Base-by-base conservation (phyloP, 2,797 vertebrate genomes). In the Darevskia mixta region DNA sequence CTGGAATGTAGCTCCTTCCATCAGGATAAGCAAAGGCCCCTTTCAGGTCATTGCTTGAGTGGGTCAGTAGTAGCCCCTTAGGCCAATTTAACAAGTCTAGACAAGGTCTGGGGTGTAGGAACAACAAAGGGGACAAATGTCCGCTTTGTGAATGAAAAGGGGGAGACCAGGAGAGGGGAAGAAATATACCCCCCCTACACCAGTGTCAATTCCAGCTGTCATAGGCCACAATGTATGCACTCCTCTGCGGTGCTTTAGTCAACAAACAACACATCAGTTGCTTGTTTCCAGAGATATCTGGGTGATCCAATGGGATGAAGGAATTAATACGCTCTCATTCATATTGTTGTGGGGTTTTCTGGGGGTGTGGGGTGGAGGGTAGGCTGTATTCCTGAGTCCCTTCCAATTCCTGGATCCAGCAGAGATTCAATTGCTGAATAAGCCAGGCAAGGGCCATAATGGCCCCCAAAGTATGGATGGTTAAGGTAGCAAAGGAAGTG, bases 41-140 rank as follows among this genome's bases (percentile, higher is more conserved):
- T 94, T 94, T 92, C 91, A 91, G 92, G 92, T 95, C 94, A 95
- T 84, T 79, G 76, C 84, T 92, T 91, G 89, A 94, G 91, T 89
- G 94, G 93, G 92, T 94, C 93, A 95, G 15, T 0, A 4, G 88
- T 81, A 87, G 76, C 83, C 86, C 78, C 0, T 0, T 41, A 82
- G 89, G 61, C 90, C 8, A 0, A n/a, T 81, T 76, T 29, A 72
- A 58, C 81, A 88, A 87, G 45, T 87, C 64, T 80, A 87, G 87
- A 85, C 78, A 35, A 49, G 71, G 58, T 90, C 29, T 41, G 55
- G 61, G 38, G 75, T 41, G 25, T 20, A 69, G 18, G 45, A 81
- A 82, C 23, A 23, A 67, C 61, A 27, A 84, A 0, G 73, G 38
- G 77, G 61, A 67, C 84, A 67, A 86, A 35, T 0, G 0, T 20